Conservation (phyloP, 2,888 invertebrate genomes). For the Ommatoiulus sabulosus region DNA sequence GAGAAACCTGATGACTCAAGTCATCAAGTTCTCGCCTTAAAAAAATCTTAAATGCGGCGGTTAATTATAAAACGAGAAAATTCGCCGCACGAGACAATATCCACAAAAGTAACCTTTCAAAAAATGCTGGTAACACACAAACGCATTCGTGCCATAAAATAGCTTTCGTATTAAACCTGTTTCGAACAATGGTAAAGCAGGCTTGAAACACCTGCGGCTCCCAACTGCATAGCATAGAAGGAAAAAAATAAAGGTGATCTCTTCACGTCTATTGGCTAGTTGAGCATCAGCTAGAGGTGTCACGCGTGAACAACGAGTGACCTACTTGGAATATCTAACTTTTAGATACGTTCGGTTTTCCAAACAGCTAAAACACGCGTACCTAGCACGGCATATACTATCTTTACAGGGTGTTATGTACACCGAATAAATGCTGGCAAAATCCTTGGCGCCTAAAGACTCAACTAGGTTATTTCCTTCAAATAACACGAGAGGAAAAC, state of each 20-base stretch:
- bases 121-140: not conserved
- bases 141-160: constrained; percentile 42
- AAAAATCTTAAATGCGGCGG: not conserved
- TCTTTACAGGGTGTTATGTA: constrained; percentile 5
- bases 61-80: not conserved
- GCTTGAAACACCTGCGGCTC: constrained; percentile 3
- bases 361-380: not conserved
- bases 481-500: not conserved
- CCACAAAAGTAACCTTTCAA: not conserved
- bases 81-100: not conserved
- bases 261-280: not conserved
- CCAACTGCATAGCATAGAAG: not conserved
- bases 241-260: constrained; percentile 14
- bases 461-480: not conserved
- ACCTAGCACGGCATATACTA: not conserved
- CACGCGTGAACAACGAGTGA: not conserved
- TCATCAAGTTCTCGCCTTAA: not conserved
- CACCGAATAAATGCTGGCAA: not conserved
- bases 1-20: not conserved
- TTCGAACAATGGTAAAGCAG: constrained; percentile 15
- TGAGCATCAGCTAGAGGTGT: constrained; percentile 1
- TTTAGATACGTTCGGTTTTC: not conserved
- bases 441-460: not conserved
- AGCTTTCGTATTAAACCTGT: not conserved
- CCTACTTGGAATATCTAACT: not conserved